A percentile compares a stretch with the other conserved stretches of the same genome.
phyloP scores from a whole-genome alignment of 2,888 invertebrate species.

The Pinctada fucata region DNA sequence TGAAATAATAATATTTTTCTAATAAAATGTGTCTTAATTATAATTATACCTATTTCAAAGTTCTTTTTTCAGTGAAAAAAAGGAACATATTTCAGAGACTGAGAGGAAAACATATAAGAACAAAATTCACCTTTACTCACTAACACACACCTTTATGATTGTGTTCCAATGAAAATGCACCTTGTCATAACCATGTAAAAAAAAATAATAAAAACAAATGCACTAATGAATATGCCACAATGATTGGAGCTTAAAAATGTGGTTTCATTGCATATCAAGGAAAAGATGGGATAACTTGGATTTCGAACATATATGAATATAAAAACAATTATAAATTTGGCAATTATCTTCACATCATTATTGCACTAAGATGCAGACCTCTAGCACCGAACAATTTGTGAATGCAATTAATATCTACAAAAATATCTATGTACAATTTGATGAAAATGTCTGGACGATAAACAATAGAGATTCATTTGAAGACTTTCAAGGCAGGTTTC shows the following conservation, averaged over 20 bases:
- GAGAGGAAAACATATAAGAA: too few species aligned
- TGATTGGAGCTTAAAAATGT: background rate
- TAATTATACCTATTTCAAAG: too few species aligned
- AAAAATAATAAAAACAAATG: background rate
- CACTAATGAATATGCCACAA: background rate
- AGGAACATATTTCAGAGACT: too few species aligned
- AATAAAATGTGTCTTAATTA: too few species aligned
- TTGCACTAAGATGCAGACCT: constrained; percentile 14
- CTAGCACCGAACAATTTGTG: constrained; percentile 11
- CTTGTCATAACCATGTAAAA: too few species aligned
- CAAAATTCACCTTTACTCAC: too few species aligned
- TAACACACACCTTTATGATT: too few species aligned
- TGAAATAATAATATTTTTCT: too few species aligned
- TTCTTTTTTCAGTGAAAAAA: too few species aligned
- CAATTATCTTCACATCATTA: constrained; percentile 17
- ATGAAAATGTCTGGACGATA: constrained; percentile 25
- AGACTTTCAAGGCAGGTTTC: constrained; percentile 12
- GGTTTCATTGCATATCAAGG: background rate
- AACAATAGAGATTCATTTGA: background rate
- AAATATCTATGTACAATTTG: constrained; percentile 22
- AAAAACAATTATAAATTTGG: background rate
- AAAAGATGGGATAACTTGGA: background rate
- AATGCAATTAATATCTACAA: constrained; percentile 8
- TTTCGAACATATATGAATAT: background rate
- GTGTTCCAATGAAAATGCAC: too few species aligned